Percentiles rank a stretch among this genome's conserved stretches.
Conservation (phyloP, 2,888 invertebrate species). For the Drosophila koepferae region DNA sequence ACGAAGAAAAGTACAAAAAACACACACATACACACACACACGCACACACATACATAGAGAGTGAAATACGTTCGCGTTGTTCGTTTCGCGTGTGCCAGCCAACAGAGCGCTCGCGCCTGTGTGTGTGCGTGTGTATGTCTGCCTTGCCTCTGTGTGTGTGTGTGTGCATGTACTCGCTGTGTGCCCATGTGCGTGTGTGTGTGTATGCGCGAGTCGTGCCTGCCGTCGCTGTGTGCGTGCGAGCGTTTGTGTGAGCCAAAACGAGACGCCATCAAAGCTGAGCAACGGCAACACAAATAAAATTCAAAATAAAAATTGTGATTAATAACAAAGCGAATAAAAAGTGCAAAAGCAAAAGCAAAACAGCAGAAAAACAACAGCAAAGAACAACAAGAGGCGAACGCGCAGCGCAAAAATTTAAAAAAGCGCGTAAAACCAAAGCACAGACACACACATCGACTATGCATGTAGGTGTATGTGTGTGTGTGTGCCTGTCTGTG, state of each 20-base stretch:
- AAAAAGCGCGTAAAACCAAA: slow-evolving; percentile 54
- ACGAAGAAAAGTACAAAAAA: slow-evolving; percentile 44
- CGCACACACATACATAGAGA: slow-evolving; percentile 31
- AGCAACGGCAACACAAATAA: slow-evolving; percentile 57
- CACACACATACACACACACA: slow-evolving; percentile 59
- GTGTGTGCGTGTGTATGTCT: background rate
- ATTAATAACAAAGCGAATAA: slow-evolving; percentile 69
- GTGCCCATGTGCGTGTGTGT: slow-evolving; percentile 13
- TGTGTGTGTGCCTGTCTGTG: background rate
- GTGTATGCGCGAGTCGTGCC: slow-evolving; percentile 27
- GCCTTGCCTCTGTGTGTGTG: slow-evolving; percentile 8
- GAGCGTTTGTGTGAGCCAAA: slow-evolving; percentile 62
- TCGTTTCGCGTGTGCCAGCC: slow-evolving; percentile 48
- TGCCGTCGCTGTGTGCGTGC: slow-evolving; percentile 19
- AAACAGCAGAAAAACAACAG: slow-evolving; percentile 19
- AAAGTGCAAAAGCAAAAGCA: slow-evolving; percentile 43
- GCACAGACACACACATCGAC: background rate
- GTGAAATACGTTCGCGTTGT: slow-evolving; percentile 55
- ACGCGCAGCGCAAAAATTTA: slow-evolving; percentile 18
- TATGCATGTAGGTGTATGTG: background rate
- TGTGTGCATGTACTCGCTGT: slow-evolving; percentile 8
- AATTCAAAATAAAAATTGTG: slow-evolving; percentile 80
- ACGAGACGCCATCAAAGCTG: slow-evolving; percentile 73
- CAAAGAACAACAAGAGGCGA: slow-evolving; percentile 46
- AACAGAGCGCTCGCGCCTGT: background rate